A percentile compares a stretch with the other conserved stretches of the same genome.
These are phyloP conservation scores for Saccostrea echinata DNA, from an alignment of 1,140 invertebrate genomes.

Conservation along the genomic window DNA sequence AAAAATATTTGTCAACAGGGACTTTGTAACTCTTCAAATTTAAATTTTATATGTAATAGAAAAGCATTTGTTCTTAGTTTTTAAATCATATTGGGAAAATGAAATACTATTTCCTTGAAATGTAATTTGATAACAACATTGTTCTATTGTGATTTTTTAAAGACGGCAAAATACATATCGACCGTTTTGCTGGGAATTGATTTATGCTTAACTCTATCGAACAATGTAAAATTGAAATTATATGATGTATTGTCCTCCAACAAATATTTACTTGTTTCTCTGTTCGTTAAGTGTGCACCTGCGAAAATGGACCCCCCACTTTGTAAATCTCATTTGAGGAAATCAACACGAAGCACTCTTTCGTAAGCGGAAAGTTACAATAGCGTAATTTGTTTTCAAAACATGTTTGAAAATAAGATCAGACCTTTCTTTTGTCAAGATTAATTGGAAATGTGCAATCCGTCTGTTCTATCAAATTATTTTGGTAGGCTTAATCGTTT, in stretches of 20 bases:
- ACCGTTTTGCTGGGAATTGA: too few species aligned
- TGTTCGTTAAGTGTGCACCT: not conserved
- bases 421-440: constrained; percentile 17
- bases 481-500: constrained; percentile 1
- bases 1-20: too few species aligned
- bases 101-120: too few species aligned
- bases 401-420: constrained; percentile 20
- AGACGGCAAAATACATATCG: too few species aligned
- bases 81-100: too few species aligned
- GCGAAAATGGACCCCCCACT: constrained; percentile 9
- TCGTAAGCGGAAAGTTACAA: not conserved
- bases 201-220: not conserved
- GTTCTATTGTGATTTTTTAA: too few species aligned
- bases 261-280: not conserved
- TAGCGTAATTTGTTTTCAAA: not conserved
- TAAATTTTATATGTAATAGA: too few species aligned
- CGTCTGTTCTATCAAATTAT: not conserved
- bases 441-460: not conserved
- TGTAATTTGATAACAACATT: too few species aligned
- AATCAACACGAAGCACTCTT: not conserved
- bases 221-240: not conserved
- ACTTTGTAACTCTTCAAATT: too few species aligned
- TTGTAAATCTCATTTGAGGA: not conserved
- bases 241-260: not conserved
- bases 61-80: too few species aligned